Evolutionary conservation across 2,888 invertebrate genomes (phyloP).

Genomic region (Caenorhabditis sp.): DNA sequence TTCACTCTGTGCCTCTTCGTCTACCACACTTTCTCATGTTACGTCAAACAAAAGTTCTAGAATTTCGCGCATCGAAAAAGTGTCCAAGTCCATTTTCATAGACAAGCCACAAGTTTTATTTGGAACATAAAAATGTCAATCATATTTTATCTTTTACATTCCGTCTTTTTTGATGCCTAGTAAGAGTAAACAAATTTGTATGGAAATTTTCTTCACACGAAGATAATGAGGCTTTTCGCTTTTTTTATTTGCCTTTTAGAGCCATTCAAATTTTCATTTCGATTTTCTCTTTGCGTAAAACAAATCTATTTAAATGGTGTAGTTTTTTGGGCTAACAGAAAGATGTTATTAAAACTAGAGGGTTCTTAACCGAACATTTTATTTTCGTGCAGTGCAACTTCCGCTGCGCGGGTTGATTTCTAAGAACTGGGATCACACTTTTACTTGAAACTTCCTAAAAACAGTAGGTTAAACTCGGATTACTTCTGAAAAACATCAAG

Average conservation of each 20-base stretch:
- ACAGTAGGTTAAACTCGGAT: no score
- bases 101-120: background rate
- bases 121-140: constrained; percentile 34
- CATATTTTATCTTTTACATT: constrained; percentile 33
- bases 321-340: no score
- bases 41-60: background rate
- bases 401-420: no score
- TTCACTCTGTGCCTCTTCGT: background rate
- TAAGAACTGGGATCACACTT: no score
- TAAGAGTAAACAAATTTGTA: background rate
- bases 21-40: background rate
- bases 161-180: background rate
- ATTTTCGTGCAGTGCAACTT: no score
- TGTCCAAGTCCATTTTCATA: no score
- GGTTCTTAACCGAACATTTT: no score
- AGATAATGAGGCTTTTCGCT: background rate
- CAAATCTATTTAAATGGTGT: no score
- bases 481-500: no score
- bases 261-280: background rate
- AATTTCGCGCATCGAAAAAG: background rate
- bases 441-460: no score
- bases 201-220: background rate
- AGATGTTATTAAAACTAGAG: no score
- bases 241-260: background rate
- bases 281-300: background rate